Percentiles rank a stretch among this genome's conserved stretches.
Conservation (phyloP, 2,113 vertebrate genomes). For the Sapajus apella region DNA sequence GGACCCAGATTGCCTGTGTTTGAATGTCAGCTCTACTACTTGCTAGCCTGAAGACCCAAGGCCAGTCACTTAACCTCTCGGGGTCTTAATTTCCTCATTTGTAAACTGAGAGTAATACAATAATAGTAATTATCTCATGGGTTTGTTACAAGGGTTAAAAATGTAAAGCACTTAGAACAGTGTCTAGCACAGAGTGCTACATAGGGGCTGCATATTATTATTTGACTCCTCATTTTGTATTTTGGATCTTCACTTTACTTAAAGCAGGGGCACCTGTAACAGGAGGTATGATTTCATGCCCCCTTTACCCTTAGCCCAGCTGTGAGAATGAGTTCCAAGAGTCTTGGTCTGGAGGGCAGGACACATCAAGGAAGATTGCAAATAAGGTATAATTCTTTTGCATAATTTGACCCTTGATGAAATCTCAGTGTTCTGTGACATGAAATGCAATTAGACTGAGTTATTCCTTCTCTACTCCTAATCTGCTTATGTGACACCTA, state of each 20-base stretch:
- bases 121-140: not conserved
- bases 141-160: not conserved
- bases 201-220: not conserved
- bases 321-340: conserved; percentile 6
- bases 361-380: not conserved
- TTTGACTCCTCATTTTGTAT: conserved; percentile 24
- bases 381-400: conserved; percentile 12
- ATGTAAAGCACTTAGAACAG: conserved; percentile 14
- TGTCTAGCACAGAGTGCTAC: not conserved
- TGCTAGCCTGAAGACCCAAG: not conserved
- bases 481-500: conserved; percentile 15
- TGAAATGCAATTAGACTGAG: not conserved
- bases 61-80: not conserved
- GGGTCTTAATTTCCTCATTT: conserved; percentile 31
- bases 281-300: not conserved
- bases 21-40: not conserved
- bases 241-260: conserved; percentile 12
- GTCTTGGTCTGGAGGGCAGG: not conserved
- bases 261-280: not conserved
- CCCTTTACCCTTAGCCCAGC: not conserved
- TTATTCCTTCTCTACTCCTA: conserved; percentile 14
- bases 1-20: not conserved
- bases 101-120: not conserved
- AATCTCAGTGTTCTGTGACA: conserved; percentile 36
- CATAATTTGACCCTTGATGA: conserved; percentile 34